Base-by-base conservation (phyloP, 92 coral and sea anemone genomes). In the Bergia sp. region DNA sequence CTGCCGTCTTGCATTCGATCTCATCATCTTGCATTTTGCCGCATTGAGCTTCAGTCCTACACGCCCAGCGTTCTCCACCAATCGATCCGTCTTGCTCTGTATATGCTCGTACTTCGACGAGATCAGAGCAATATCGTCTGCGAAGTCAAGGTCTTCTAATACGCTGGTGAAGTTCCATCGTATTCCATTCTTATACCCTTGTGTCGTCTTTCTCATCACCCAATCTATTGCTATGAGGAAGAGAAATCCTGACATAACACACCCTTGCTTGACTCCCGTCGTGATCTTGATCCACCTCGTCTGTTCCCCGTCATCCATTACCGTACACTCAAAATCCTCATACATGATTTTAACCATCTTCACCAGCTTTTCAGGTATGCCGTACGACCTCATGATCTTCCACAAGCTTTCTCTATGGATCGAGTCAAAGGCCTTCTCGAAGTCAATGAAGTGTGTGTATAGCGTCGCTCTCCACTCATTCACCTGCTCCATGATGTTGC, bases 181-280 rank as follows among this genome's bases (percentile, higher is more conserved):
- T 39, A 90, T 90, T 50, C 86, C 89, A 78, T 57, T 85, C 76
- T 80, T 85, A 45, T 76, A 37, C 40, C 79, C 73, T 39, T 83
- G 85, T 29, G 79, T 67, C 72, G 92, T 58, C 82, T 79, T 76
- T 57, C 80, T 41, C 86, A 85, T 76, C 81, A 83, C 88, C 89
- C 89, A 85, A 50, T 90, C 89, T 11, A 85, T 55, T 21, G 86
- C 89, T 41, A 86, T 29, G 71, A 90, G 87, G 61, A 90, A 90
- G 69, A 44, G 47, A n/a, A n/a, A n/a, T n/a, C n/a, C n/a, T n/a
- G n/a, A n/a, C n/a, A n/a, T n/a, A n/a, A n/a, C n/a, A n/a, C 89
- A 49, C 57, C 91, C 84, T 44, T 89, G 92, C 61, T 85, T 89
- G 36, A 89, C 89, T 41, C 89, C 80, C 47, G 92, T 75, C 66